Percentiles rank a stretch among this genome's conserved stretches.
phyloP scores from a whole-genome alignment of 1,140 invertebrate species.

The Uloborus diversus region DNA sequence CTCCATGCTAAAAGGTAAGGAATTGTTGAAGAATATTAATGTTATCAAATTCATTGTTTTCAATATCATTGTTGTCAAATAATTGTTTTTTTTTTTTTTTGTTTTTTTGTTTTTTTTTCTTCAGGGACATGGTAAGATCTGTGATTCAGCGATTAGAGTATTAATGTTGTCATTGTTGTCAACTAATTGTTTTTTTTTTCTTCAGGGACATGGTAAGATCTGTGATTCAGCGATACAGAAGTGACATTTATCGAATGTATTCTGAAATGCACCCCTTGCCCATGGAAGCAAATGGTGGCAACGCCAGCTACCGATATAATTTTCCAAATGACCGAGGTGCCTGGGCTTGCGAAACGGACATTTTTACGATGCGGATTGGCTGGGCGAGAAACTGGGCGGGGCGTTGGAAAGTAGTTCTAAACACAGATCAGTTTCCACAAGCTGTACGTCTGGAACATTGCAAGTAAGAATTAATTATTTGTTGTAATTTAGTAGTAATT shows the following conservation, averaged over 20 bases:
- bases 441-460: slow-evolving; percentile 64
- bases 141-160: slow-evolving; percentile 30
- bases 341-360: slow-evolving; percentile 48
- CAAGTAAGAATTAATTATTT: slow-evolving; percentile 61
- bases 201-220: slow-evolving; percentile 38
- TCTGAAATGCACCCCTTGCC: slow-evolving; percentile 31
- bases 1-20: no score
- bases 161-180: no score
- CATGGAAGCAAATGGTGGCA: background rate
- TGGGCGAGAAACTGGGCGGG: slow-evolving; percentile 61
- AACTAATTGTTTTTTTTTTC: no score
- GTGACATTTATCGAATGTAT: slow-evolving; percentile 49
- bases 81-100: no score
- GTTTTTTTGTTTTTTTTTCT: no score
- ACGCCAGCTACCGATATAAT: slow-evolving; percentile 35
- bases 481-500: background rate
- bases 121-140: slow-evolving; percentile 35
- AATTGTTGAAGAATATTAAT: no score
- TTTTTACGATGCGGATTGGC: slow-evolving; percentile 61
- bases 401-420: slow-evolving; percentile 60
- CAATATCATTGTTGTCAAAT: no score
- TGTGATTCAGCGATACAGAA: slow-evolving; percentile 25
- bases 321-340: slow-evolving; percentile 39
- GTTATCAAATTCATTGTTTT: no score
- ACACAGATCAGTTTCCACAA: slow-evolving; percentile 60